Conservation (phyloP, 2,113 vertebrate species). For the Odocoileus hemionus region DNA sequence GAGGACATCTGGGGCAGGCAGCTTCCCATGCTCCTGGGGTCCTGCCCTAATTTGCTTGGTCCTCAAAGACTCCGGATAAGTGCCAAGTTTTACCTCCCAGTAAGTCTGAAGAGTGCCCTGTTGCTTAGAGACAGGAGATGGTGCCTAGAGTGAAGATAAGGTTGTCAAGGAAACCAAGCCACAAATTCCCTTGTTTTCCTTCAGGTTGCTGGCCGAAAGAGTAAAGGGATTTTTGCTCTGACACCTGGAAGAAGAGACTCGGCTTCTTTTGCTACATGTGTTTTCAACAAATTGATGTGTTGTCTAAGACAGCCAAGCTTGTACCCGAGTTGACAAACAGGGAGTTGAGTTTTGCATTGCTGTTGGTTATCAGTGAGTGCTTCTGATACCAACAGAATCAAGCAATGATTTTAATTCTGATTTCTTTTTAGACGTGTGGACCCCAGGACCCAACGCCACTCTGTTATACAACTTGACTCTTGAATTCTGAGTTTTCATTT, state of each 20-base stretch:
- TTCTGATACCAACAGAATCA: background rate
- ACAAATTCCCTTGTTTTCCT: constrained; percentile 62
- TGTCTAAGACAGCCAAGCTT: background rate
- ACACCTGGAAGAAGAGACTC: background rate
- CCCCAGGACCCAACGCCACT: rapidly evolving
- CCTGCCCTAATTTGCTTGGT: background rate
- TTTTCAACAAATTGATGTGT: background rate
- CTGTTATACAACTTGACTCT: rapidly evolving
- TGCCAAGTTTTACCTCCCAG: background rate
- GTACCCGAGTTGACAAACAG: background rate
- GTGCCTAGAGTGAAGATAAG: constrained; percentile 52
- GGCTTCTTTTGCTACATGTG: background rate
- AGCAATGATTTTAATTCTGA: background rate
- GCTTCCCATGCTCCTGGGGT: background rate
- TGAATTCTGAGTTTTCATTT: background rate
- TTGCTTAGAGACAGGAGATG: constrained; percentile 65
- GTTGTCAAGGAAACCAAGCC: constrained; percentile 79
- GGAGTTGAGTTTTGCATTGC: rapidly evolving
- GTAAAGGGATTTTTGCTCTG: constrained; percentile 48
- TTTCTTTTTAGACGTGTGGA: background rate
- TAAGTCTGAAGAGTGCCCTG: constrained; percentile 41
- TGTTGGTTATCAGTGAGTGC: background rate
- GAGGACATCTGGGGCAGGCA: background rate
- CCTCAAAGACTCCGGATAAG: background rate
- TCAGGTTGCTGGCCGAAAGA: constrained; percentile 16